phyloP scores from a whole-genome alignment of 2,888 invertebrate genomes.

The Calameuta pallipes region DNA sequence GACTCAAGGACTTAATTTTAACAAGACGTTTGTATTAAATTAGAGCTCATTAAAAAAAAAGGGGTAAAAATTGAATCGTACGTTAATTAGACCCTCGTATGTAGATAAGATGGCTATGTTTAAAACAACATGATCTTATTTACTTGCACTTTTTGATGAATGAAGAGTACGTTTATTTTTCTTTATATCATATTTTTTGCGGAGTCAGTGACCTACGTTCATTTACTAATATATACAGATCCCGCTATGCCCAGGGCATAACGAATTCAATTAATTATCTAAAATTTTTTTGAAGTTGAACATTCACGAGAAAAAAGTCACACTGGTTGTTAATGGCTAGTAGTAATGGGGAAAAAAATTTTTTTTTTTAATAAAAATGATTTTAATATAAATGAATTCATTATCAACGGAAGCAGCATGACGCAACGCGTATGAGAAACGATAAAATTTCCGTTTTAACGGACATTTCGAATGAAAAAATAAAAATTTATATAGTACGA shows the following conservation, averaged over 20 bases:
- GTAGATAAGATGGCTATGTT: not conserved
- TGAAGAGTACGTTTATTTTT: not conserved
- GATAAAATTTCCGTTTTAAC: too few species aligned
- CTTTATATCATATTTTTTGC: not conserved
- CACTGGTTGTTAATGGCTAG: not conserved
- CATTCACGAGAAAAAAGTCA: not conserved
- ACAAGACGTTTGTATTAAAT: not conserved
- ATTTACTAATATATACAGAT: not conserved
- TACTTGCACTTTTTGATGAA: not conserved
- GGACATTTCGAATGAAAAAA: not conserved
- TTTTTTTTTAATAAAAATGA: not conserved
- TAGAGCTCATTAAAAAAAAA: not conserved
- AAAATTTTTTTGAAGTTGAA: not conserved
- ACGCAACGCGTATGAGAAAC: not conserved
- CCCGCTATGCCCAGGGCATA: not conserved
- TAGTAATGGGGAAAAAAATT: not conserved
- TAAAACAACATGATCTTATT: not conserved
- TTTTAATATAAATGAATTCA: not conserved
- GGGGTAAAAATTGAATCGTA: not conserved
- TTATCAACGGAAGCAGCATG: too few species aligned
- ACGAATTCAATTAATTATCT: not conserved
- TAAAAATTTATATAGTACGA: not conserved
- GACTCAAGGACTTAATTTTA: not conserved
- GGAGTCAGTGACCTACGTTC: not conserved
- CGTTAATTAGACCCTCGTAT: not conserved